Base-by-base conservation (phyloP, 2,797 vertebrate genomes). In the Rhyacichthys aspro region DNA sequence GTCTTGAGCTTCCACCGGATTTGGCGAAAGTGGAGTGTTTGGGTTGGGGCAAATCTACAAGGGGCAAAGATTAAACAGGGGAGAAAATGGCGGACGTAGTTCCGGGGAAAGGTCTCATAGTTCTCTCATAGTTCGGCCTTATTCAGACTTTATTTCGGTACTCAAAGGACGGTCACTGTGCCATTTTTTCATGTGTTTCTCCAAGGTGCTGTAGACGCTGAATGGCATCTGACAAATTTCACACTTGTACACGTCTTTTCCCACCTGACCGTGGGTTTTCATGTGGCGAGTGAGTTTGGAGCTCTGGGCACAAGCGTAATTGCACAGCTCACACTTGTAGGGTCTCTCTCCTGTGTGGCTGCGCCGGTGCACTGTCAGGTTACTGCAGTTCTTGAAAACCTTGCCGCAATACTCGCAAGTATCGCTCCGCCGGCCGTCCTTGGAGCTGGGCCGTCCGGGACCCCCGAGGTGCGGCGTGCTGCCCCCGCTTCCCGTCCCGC, bases 111-210 rank as follows among this genome's bases (percentile, higher is more conserved):
- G 81, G 84, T 88, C 83, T 83, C 74, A 86, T 86, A 92, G 42
- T 43, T 43, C 7, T 16, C 16, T 42, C n/a, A 44, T 11, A 39
- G 91, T 93, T 94, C 93, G 92, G 94, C 94, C 94, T 93, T 98
- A 99, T 93, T 99, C 97, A 90, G 97, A 97, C 95, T 98, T 98
- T 94, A 99, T 98, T 93, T 99, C 97, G 92, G 93, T 95, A 95
- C 94, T 99, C 95, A 98, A 95, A 90, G 96, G 94, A 92, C 96
- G 96, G 92, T 99, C 97, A 93, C 96, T 98, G 96, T 99, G 98
- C 97, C 98, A 99, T 95, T 99, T 99, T 97, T 99, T 99, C 96
- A 99, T 98, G 95, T 99, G 97, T 98, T 99, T 99, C 95, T 99
- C 98, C 95, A 99, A 95, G 94, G 98, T 99, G 95, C 97, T 99